Base-by-base conservation (phyloP, 2,113 vertebrate genomes). In the Calyptomena viridis region DNA sequence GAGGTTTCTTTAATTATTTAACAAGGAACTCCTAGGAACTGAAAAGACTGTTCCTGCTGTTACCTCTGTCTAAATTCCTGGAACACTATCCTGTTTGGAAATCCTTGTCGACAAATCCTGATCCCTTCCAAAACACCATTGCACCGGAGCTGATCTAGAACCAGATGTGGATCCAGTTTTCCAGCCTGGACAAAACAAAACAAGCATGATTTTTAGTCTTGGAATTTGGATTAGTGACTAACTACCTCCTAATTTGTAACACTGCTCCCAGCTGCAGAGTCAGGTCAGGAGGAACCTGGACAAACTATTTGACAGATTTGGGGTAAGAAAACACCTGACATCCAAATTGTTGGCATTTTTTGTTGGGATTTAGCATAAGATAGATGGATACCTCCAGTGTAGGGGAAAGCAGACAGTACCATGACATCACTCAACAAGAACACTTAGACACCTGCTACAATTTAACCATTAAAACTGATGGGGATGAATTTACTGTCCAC, bases 51-150 rank as follows among this genome's bases (percentile, higher is more conserved):
- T 1, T 40, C 18, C 50, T 68, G 56, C 35, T 21, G 4, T 79
- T 98, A 99, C 99, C 99, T 99, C 97, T 99, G 99, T 87, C 99
- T 98, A 97, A 99, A 99, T 87, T 99, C 99, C 98, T 99, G 99
- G 98, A 99, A 99, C 83, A 99, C 98, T 6, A 99, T 99, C 53
- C 99, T 98, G 96, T 99, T 99, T 27, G 99, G 99, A 97, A 99
- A 99, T 22, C 99, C 99, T 95, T 99, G 99, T 72, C 99, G 99
- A 84, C 99, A 99, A 97, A 99, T 99, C 9, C 99, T 96, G 95
- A 99, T 99, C 39, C 99, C 99, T 97, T 99, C 99, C 76, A 99
- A 94, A 63, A 99, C 99, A 8, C 99, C 99, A 0, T 99, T 99
- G 95, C 99, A 99, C 86, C 99, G 98, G 4, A 99, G 98, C 97